These are phyloP conservation scores for Apteryx owenii DNA, from an alignment of 2,113 vertebrate genomes.

Conservation along the genomic window DNA sequence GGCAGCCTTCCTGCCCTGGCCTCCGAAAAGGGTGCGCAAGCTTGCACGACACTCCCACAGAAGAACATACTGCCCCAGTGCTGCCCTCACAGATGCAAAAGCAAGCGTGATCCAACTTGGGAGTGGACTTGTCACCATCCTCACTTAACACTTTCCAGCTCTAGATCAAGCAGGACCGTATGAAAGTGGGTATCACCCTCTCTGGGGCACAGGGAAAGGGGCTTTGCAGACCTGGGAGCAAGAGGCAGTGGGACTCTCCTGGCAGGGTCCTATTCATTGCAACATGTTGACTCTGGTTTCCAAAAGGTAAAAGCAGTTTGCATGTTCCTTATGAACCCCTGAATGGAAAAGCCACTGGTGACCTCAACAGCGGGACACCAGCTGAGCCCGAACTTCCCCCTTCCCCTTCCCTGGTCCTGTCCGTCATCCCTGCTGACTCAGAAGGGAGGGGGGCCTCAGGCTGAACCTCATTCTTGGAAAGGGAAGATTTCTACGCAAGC, in stretches of 20 bases:
- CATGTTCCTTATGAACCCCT: not conserved
- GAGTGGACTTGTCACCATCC: not conserved
- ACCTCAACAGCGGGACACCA: not conserved
- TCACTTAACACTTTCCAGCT: not conserved
- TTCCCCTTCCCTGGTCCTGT: not conserved
- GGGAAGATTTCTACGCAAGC: not conserved
- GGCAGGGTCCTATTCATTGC: not conserved
- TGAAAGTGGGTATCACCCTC: rapidly evolving
- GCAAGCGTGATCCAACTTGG: not conserved
- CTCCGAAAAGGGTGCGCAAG: not conserved
- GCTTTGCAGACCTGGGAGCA: rapidly evolving
- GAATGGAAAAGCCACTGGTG: not conserved
- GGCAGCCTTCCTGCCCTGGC: not conserved
- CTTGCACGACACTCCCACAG: not conserved
- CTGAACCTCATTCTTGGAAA: slow-evolving; percentile 8
- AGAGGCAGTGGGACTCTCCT: not conserved
- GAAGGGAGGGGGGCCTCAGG: not conserved
- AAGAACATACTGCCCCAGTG: not conserved
- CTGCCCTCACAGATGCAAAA: not conserved
- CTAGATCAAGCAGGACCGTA: rapidly evolving
- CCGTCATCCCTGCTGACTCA: not conserved
- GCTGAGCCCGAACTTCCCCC: not conserved
- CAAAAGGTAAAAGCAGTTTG: not conserved
- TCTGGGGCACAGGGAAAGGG: rapidly evolving
- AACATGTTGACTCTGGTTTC: not conserved